Evolutionary conservation across 2,888 invertebrate genomes (phyloP), one percentile per base, ranked within the genome.

Genomic region (Drosophila glabriapex): DNA sequence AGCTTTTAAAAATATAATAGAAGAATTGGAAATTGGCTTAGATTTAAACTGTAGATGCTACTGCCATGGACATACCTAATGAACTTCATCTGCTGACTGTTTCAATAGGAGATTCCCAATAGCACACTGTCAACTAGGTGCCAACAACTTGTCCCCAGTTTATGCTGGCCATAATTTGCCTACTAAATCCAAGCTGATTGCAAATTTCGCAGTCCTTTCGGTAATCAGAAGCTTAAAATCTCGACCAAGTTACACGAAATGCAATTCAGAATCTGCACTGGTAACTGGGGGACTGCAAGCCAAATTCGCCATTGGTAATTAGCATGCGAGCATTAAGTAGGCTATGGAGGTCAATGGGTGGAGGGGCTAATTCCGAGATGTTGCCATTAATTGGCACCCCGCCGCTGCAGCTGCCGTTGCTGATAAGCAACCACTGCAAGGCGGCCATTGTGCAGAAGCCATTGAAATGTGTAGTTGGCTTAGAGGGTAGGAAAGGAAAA

Each of bases 281-380:
- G 52, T 6, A 39, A 61, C 31, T 35, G n/a, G 39, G 39, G 43
- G 66, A 43, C 68, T 70, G 65, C 49, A 68, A 70, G 59, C 58
- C 65, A 76, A 76, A 76, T 70, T 76, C 31, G 60, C 37, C 37
- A n/a, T 28, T 58, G 50, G 63, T 82, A 82, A 82, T 82, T 82
- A 82, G 69, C 74, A 63, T 68, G 65, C 52, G 52, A 64, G 66
- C 68, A 68, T 62, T 69, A 67, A 63, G 68, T 41, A 28, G 49
- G 41, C 41, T 31, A 9, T 9, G 9, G 22, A 10, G n/a, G 37
- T n/a, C 46, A 16, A 12, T 22, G 58, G 31, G 33, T 7, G 22
- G 35, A 16, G 22, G 14, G 5, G 5, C 25, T 62, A 22, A 65
- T 39, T 52, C 28, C n/a, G 25, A 71, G 68, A 63, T 67, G 58